Evolutionary conservation across 2,888 invertebrate genomes (phyloP), one percentile per base, ranked within the genome.

Genomic region (Dynastes maya): DNA sequence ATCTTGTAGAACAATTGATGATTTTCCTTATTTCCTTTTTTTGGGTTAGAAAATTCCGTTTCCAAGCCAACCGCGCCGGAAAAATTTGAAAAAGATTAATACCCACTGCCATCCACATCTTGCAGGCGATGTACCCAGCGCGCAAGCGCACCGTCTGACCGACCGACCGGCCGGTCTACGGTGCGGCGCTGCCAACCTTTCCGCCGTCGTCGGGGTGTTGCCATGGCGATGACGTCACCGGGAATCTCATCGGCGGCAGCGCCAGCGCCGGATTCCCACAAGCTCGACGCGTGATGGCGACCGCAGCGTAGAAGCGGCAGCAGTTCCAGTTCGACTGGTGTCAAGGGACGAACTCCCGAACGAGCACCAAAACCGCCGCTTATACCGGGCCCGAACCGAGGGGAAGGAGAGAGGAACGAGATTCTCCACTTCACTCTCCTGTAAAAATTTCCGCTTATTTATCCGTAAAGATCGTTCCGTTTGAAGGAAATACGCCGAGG

Each of bases 151-250:
- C 37, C 37, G 37, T 5, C 37, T 11, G 9, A 11, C 11, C 45
- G 45, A 8, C 8, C 8, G 45, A 45, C 8, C 8, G 32, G 32
- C 32, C 32, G 32, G 32, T 37, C 32, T 37, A 45, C 45, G 45
- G 8, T 45, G 40, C 67, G 67, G 67, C 45, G 67, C 45, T 67
- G 45, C 67, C 67, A 67, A 67, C 67, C 67, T 61, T 61, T 6
- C 29, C 61, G 82, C 80, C 55, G 55, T 37, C 55, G 83, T 84
- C 83, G 84, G 85, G 85, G 85, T 84, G 85, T 84, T 84, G 84
- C 84, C 85, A 85, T 85, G 83, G 84, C 72, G 80, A 84, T 85
- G 88, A 89, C 89, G 89, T 89, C 88, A 89, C 88, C 85, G 87
- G 87, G 45, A 45, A 84, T 85, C 67, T 67, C 86, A 86, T 85